Percentiles rank a stretch among this genome's conserved stretches.
Conservation (phyloP, 2,113 vertebrate genomes). For the Panthera tigris region DNA sequence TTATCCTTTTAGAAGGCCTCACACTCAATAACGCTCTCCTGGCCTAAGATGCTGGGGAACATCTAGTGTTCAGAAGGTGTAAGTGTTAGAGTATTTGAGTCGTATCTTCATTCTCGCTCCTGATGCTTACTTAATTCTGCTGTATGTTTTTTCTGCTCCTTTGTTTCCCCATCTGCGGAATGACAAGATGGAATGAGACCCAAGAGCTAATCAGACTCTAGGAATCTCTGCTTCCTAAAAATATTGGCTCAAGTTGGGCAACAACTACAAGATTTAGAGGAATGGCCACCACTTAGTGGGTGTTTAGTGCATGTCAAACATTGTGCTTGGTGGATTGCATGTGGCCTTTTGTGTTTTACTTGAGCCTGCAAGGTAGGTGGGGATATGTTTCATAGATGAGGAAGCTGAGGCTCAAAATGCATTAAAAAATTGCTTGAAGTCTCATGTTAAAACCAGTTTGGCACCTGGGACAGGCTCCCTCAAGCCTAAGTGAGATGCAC, state of each 20-base stretch:
- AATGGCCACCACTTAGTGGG: background rate
- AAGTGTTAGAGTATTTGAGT: background rate
- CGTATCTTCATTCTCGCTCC: background rate
- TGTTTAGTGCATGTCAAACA: rapidly evolving
- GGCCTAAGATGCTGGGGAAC: background rate
- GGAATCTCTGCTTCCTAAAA: background rate
- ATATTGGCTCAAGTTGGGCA: background rate
- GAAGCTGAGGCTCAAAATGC: background rate
- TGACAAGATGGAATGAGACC: background rate
- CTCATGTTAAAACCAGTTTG: background rate
- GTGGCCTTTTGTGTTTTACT: background rate
- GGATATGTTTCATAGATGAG: background rate
- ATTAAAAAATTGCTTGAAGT: background rate
- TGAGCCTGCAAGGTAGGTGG: background rate
- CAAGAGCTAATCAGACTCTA: background rate
- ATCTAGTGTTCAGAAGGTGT: background rate
- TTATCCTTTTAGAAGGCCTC: background rate
- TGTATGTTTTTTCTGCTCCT: background rate
- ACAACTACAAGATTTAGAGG: background rate
- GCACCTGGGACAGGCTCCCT: background rate
- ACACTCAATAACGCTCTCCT: too few species aligned
- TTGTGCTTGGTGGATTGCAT: background rate
- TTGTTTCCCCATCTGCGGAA: background rate
- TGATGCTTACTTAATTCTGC: background rate
- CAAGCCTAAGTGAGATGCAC: background rate